Conservation (phyloP, 2,113 vertebrate species). For the Stegastes partitus region DNA sequence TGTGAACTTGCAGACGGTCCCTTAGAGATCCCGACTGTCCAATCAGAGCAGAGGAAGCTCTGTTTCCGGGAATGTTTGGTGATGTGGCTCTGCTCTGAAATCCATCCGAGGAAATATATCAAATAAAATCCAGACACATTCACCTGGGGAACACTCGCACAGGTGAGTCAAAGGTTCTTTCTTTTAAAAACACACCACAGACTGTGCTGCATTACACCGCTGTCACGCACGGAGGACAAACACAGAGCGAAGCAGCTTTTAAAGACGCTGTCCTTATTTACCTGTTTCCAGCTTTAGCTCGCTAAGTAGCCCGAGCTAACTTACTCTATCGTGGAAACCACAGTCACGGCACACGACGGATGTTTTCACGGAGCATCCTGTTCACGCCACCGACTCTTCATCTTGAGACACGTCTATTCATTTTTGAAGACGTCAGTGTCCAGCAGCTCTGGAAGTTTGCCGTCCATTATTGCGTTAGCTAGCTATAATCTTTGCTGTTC, state of each 20-base stretch:
- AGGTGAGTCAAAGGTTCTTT: constrained; percentile 71
- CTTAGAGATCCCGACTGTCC: constrained; percentile 67
- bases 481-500: constrained; percentile 72
- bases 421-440: neutral
- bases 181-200: neutral
- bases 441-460: constrained; percentile 16
- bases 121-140: constrained; percentile 65
- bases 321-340: constrained; percentile 34
- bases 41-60: constrained; percentile 77
- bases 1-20: constrained; percentile 59
- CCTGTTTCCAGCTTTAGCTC: constrained; percentile 44
- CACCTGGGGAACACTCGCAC: constrained; percentile 53
- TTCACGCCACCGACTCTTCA: neutral
- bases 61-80: constrained; percentile 87
- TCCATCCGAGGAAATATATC: constrained; percentile 76
- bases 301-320: constrained; percentile 60
- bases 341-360: constrained; percentile 17
- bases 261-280: constrained; percentile 55
- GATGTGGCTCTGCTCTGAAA: constrained; percentile 85
- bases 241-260: constrained; percentile 6
- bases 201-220: neutral
- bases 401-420: neutral
- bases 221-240: constrained; percentile 20
- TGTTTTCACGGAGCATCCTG: constrained; percentile 3
- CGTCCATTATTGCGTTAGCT: constrained; percentile 57